Percentiles rank a stretch among this genome's conserved stretches.
Evolutionary conservation across 2,113 vertebrate species (phyloP).

Genomic region (Chloroceryle aenea): DNA sequence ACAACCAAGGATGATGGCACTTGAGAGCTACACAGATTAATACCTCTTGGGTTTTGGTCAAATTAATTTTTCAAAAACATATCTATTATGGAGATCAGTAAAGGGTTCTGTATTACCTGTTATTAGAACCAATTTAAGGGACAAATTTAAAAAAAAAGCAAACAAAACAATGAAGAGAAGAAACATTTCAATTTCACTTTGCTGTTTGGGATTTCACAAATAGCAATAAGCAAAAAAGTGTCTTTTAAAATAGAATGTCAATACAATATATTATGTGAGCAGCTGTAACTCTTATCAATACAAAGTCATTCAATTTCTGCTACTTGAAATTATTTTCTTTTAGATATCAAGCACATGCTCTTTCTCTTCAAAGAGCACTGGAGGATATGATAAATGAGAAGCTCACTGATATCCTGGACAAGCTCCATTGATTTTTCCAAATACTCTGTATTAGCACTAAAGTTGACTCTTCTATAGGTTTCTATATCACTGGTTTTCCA

Average conservation of each 20-base stretch:
- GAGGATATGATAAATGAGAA: background rate
- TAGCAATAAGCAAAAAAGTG: background rate
- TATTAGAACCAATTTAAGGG: background rate
- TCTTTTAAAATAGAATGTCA: background rate
- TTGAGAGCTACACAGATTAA: background rate
- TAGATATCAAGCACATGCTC: background rate
- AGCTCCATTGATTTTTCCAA: slow-evolving; percentile 12
- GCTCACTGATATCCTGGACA: background rate
- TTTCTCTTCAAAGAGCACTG: background rate
- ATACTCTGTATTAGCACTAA: background rate
- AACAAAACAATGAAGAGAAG: background rate
- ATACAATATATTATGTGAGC: background rate
- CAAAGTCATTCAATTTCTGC: background rate
- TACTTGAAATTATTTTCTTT: background rate
- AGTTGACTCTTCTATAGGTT: background rate
- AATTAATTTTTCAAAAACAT: background rate
- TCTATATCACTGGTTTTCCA: background rate
- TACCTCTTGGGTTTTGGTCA: background rate
- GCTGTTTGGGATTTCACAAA: background rate
- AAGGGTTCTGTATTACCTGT: background rate
- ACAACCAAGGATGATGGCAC: background rate
- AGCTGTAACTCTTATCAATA: background rate
- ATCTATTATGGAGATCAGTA: background rate
- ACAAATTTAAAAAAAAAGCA: background rate
- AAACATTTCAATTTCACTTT: background rate